These are phyloP conservation scores for Lithophane ornitopus DNA, from an alignment of 2,888 invertebrate genomes.

Conservation along the genomic window DNA sequence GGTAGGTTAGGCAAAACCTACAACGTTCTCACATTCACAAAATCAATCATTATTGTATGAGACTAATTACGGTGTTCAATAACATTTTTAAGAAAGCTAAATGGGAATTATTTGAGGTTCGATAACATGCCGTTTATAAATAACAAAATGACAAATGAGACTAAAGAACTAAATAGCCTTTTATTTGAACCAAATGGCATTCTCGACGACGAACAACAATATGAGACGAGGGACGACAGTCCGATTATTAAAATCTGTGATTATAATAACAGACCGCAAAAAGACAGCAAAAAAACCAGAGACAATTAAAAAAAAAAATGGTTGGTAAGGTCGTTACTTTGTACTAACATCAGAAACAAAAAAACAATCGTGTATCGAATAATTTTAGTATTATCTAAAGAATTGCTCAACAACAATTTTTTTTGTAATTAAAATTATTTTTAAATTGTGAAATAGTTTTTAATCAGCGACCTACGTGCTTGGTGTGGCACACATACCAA, in stretches of 20 bases:
- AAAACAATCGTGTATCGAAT: conserved; percentile 1
- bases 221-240: background rate
- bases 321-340: conserved; percentile 4
- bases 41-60: background rate
- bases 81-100: background rate
- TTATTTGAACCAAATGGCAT: background rate
- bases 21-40: too few relatives aligned
- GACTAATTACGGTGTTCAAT: background rate
- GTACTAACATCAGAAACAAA: conserved; percentile 1
- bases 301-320: background rate
- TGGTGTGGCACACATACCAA: conserved; percentile 70
- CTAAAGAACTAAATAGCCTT: background rate
- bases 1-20: too few relatives aligned
- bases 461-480: conserved; percentile 68
- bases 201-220: background rate
- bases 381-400: background rate
- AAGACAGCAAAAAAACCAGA: background rate
- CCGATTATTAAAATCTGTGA: conserved; percentile 2
- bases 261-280: conserved; percentile 28
- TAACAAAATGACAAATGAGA: background rate
- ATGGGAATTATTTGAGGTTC: background rate
- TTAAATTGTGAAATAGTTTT: conserved; percentile 41
- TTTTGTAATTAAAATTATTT: conserved; percentile 4
- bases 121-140: background rate
- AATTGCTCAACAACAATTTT: conserved; percentile 12